Conservation (phyloP, 2,113 vertebrate species). For the Dasyurus viverrinus region DNA sequence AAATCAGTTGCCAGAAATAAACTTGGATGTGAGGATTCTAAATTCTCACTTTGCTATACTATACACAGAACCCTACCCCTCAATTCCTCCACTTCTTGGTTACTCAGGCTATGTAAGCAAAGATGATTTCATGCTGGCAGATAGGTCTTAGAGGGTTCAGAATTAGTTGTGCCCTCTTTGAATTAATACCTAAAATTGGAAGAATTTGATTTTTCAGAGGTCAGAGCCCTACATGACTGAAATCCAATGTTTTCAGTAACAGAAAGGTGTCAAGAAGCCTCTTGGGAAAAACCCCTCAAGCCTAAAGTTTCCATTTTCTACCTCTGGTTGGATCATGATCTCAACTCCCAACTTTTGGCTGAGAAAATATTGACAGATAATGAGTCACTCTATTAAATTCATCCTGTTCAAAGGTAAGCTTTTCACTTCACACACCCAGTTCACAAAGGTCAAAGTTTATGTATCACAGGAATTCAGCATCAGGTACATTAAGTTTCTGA, state of each 20-base stretch:
- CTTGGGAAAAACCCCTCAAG: constrained; percentile 9
- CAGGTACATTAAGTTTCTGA: constrained; percentile 27
- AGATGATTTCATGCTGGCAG: neutral
- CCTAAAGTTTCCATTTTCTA: constrained; percentile 7
- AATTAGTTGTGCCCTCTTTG: neutral
- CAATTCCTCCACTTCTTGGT: constrained; percentile 8
- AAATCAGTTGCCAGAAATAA: neutral
- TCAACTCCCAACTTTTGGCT: constrained; percentile 31
- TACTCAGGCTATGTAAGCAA: constrained; percentile 19
- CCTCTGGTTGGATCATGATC: neutral
- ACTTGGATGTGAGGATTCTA: neutral
- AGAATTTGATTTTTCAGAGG: neutral
- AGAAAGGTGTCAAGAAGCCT: constrained; percentile 22
- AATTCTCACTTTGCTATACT: neutral
- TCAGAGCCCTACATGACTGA: neutral
- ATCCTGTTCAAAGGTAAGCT: constrained; percentile 58
- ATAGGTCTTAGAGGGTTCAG: neutral
- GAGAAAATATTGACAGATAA: constrained; percentile 78
- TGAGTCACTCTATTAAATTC: constrained; percentile 75
- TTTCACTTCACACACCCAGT: constrained; percentile 64
- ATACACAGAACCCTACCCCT: neutral
- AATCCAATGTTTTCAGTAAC: neutral
- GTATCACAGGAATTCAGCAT: constrained; percentile 28
- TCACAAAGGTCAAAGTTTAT: constrained; percentile 66
- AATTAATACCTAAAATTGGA: neutral